These are phyloP conservation scores for Drosophila kanapiae DNA, from an alignment of 1,140 invertebrate species.

Conservation along the genomic window DNA sequence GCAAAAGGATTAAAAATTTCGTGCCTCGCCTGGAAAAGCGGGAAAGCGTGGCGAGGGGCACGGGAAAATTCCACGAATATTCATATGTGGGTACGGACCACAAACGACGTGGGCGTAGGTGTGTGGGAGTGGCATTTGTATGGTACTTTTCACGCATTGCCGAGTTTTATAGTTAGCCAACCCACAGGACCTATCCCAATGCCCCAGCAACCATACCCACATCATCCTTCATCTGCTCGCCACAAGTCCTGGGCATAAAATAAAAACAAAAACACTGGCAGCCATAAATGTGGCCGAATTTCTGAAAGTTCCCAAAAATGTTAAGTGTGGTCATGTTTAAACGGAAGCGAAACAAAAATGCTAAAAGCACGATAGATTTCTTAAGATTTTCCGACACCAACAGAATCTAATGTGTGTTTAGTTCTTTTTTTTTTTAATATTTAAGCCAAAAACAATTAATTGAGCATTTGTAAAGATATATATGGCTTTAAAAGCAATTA, in stretches of 20 bases:
- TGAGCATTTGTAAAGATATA: neutral
- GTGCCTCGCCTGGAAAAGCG: constrained; percentile 44
- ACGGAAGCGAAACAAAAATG: constrained; percentile 2
- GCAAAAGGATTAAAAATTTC: constrained; percentile 82
- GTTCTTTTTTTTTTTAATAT: too few relatives aligned
- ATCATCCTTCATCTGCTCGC: constrained; percentile 42
- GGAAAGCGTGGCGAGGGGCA: constrained; percentile 4
- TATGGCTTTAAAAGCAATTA: too few relatives aligned
- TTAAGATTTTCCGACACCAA: constrained; percentile 2
- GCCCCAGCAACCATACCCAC: neutral
- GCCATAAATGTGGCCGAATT: constrained; percentile 57
- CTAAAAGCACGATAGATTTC: constrained; percentile 13
- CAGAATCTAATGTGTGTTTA: neutral
- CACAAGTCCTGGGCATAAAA: constrained; percentile 50
- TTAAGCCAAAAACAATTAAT: neutral
- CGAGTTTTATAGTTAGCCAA: constrained; percentile 69
- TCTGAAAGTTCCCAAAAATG: constrained; percentile 51
- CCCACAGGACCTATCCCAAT: constrained; percentile 13
- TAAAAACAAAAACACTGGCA: constrained; percentile 59
- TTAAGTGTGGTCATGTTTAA: constrained; percentile 22
- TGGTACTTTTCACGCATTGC: constrained; percentile 78
- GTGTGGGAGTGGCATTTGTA: constrained; percentile 57
- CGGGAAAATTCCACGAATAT: constrained; percentile 24
- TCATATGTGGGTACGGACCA: constrained; percentile 28
- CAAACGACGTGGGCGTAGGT: constrained; percentile 7